Evolutionary conservation across 2,113 vertebrate species (phyloP), one percentile per base, ranked within the genome.

Genomic region (Sylvia atricapilla): DNA sequence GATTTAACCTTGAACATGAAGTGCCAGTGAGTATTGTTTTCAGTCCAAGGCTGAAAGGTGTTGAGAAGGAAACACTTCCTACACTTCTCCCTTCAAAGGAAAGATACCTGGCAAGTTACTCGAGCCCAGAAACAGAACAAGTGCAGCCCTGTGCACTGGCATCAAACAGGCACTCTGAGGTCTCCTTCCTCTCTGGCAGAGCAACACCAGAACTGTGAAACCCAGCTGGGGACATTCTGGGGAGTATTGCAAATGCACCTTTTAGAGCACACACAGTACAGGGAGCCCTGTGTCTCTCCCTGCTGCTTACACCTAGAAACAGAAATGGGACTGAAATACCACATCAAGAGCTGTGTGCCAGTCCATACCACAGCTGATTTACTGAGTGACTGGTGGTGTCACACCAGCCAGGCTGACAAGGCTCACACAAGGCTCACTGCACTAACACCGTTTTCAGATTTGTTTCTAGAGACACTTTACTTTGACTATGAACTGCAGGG

Each of bases 231-330:
- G 33, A 13, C 55, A 49, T 20, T 52, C 1, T 0, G 4, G 11
- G 33, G 59, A 39, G 15, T 1, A 4, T 0, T 13, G 21, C 28
- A n/a, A 53, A 53, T 4, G 20, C 3, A 21, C 73, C 17, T 47
- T 62, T 27, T 6, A 19, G 31, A 73, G 43, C 20, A 50, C 9
- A 4, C 8, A 31, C 41, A 28, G 8, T 33, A 23, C 0, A 33
- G n/a, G 19, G 8, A 8, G 30, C 2, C 58, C 7, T 4, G 25
- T 16, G 63, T 13, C 19, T 69, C 52, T 87, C 70, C 22, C 30
- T 41, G 37, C 66, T 77, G 10, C 15, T 76, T 44, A 44, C 30
- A 83, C 25, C 43, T 1, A 60, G 33, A 79, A 82, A 50, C 8
- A 76, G 72, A 84, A 80, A 73, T 62, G 11, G n/a, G 14, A 13